Conservation (phyloP, 2,888 invertebrate genomes). For the Pandemis corylana region DNA sequence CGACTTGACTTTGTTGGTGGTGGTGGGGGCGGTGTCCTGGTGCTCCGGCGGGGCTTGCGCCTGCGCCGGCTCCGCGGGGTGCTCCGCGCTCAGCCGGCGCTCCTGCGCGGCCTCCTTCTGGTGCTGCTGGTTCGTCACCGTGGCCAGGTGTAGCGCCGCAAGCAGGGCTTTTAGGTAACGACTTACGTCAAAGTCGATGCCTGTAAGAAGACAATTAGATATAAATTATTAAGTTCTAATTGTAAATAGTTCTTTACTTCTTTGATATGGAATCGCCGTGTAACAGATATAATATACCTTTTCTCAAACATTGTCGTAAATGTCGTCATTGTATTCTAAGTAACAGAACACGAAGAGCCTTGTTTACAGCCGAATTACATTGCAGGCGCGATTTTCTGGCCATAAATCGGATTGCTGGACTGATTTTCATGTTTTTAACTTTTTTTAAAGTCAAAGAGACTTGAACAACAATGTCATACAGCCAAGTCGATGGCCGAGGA, state of each 20-base stretch:
- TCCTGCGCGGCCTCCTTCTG: slow-evolving; percentile 54
- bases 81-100: slow-evolving; percentile 50
- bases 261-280: no score
- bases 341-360: no score
- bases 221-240: background rate
- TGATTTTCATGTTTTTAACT: no score
- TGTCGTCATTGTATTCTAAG: no score
- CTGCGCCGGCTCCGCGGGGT: slow-evolving; percentile 48
- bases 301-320: no score
- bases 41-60: slow-evolving; percentile 46
- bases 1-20: slow-evolving; percentile 64
- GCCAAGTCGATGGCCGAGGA: no score
- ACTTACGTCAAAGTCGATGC: slow-evolving; percentile 74
- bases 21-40: slow-evolving; percentile 60
- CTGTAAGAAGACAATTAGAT: slow-evolving; percentile 49
- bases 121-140: slow-evolving; percentile 71
- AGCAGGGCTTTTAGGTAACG: slow-evolving; percentile 75
- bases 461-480: no score
- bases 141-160: slow-evolving; percentile 76
- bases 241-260: background rate
- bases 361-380: no score
- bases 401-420: no score
- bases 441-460: no score
- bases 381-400: no score
- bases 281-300: no score